These are phyloP conservation scores for Rambutsinella grinnellia DNA, from an alignment of 2,888 invertebrate genomes.

Conservation along the genomic window DNA sequence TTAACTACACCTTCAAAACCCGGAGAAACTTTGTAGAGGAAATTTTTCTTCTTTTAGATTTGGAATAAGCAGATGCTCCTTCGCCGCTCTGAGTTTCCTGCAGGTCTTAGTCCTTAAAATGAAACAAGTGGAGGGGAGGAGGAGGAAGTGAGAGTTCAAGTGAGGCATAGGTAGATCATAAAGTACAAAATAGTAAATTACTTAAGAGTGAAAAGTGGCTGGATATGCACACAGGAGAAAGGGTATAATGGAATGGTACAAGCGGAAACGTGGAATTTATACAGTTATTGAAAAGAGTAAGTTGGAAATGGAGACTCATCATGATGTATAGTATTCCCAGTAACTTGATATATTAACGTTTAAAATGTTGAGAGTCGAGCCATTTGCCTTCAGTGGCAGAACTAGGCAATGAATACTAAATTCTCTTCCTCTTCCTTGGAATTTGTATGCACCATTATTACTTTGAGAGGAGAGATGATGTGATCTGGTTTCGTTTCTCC, in stretches of 20 bases:
- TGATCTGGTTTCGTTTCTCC: too few species aligned
- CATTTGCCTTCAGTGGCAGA: conserved; percentile 31
- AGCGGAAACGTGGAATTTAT: background rate
- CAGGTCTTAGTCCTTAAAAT: too few species aligned
- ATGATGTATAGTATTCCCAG: conserved; percentile 4
- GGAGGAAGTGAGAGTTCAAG: background rate
- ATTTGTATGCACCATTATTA: background rate
- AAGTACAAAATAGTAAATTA: background rate
- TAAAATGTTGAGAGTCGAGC: conserved; percentile 13
- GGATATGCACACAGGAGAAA: background rate
- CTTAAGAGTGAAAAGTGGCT: background rate
- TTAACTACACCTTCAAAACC: too few species aligned
- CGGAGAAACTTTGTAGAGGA: too few species aligned
- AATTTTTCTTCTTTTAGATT: too few species aligned
- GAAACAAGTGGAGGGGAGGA: too few species aligned
- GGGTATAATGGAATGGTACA: too few species aligned
- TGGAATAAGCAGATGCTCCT: too few species aligned
- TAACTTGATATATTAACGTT: conserved; percentile 18
- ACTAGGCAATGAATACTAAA: conserved; percentile 40
- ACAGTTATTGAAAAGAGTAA: too few species aligned
- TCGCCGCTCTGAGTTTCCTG: too few species aligned
- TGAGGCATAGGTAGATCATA: background rate
- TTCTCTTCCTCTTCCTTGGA: conserved; percentile 1
- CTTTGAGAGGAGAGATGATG: too few species aligned
- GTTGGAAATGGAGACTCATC: too few species aligned